Evolutionary conservation across 1,140 invertebrate species (phyloP).

Genomic region (Oreohelix idahoensis): DNA sequence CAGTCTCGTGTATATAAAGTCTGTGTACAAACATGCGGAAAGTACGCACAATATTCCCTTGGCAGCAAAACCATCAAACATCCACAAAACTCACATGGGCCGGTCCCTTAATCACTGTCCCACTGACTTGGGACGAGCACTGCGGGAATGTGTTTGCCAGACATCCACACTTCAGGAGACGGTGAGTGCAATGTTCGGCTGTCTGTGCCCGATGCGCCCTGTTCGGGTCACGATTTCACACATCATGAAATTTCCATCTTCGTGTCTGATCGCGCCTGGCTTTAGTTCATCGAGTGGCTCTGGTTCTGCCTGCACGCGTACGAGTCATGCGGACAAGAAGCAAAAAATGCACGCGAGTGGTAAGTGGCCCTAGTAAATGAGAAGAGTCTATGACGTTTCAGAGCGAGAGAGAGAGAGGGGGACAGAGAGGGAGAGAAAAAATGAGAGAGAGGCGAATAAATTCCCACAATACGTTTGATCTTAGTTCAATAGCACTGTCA

Average conservation of each 20-base stretch:
- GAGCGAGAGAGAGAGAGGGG: no score
- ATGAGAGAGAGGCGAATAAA: no score
- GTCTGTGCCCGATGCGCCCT: neutral
- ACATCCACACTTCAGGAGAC: neutral
- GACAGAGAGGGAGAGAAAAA: no score
- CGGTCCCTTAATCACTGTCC: no score
- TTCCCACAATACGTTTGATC: no score
- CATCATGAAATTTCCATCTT: neutral
- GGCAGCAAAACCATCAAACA: no score
- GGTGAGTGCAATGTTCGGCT: neutral
- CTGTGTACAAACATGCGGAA: neutral
- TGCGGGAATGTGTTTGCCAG: neutral
- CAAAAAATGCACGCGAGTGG: neutral
- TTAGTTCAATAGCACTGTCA: no score
- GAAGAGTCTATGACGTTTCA: no score
- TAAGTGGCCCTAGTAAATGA: neutral
- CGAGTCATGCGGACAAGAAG: neutral
- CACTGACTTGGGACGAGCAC: no score
- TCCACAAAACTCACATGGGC: no score
- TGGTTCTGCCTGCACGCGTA: neutral
- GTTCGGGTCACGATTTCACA: neutral
- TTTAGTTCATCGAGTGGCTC: neutral
- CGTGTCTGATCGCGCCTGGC: neutral
- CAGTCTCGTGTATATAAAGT: neutral
- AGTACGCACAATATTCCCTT: no score